Evolutionary conservation across 2,888 invertebrate species (phyloP), one percentile per base, ranked within the genome.

Genomic region (Lagria hirta): DNA sequence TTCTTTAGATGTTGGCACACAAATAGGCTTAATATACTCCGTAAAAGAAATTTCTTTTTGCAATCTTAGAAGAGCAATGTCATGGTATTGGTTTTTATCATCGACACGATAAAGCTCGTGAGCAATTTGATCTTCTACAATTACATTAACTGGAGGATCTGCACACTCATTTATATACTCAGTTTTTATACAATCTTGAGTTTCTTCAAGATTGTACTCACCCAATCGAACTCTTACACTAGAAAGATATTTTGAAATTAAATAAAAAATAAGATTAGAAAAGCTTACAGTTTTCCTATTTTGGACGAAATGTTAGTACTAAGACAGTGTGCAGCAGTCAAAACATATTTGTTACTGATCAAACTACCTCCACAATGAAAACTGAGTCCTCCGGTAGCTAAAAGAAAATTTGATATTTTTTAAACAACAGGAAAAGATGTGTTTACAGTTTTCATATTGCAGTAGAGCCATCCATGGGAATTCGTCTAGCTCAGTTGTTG

Each of bases 401-500:
- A n/a, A n/a, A n/a, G n/a, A n/a, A n/a, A n/a, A n/a, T n/a, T n/a
- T n/a, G n/a, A n/a, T n/a, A n/a, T n/a, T n/a, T n/a, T n/a, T n/a
- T n/a, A n/a, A n/a, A n/a, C n/a, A n/a, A n/a, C n/a, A n/a, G n/a
- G n/a, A n/a, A n/a, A n/a, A n/a, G n/a, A n/a, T n/a, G n/a, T n/a
- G n/a, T n/a, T 71, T 70, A 84, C 84, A 75, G 73, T 77, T 78
- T 46, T 75, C 73, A 58, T 84, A 84, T 62, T 79, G 75, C 5
- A 85, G 56, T n/a, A 84, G 67, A 1, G 73, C 78, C 80, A 84
- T 81, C 85, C 85, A 85, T 0, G 84, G 84, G 54, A 80, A 83
- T 57, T 85, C 84, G 43, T 81, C 81, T 8, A 84, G 70, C 12
- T 79, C 79, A 0, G 82, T 75, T 26, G 60, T 59, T 16, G 73